Evolutionary conservation across 2,888 invertebrate genomes (phyloP), one percentile per base, ranked within the genome.

Genomic region (Drosophila affinis): DNA sequence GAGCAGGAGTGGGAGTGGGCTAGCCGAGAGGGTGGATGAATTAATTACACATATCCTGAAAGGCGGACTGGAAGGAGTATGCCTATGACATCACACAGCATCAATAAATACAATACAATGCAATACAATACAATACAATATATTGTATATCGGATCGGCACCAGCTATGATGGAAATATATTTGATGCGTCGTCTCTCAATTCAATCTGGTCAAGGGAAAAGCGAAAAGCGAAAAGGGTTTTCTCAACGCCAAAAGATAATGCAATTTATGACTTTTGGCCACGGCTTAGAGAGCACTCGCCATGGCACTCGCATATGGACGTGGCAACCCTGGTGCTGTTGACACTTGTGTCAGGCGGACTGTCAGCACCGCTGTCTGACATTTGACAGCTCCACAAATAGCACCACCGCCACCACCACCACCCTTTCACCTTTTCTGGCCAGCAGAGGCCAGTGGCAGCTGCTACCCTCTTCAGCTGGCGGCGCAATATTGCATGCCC

Each of bases 281-380:
- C 72, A 27, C 46, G 71, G 61, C 9, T 49, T n/a, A 46, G 55
- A 51, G 73, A 49, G 5, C 5, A 14, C 46, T 51, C 53, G 53
- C 24, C 4, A 0, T 24, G 24, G 24, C 62, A 47, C 24, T 47
- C 58, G 46, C 45, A 55, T 46, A 56, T 67, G 62, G 70, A 54
- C 62, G 57, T 71, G 71, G 62, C 71, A 61, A 72, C 65, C 47
- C 54, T 54, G 53, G 57, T 60, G 44, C 67, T 85, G 85, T 82
- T 82, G 85, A 85, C 87, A 87, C 85, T 87, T 87, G 85, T 87
- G 85, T 86, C 85, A 85, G 86, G 74, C 77, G 77, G 78, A 72
- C 81, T 82, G 81, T 84, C 83, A 79, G 69, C 77, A 77, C 60
- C 46, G 70, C 76, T 76, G 78, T 79, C 76, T 81, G 81, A 85